Evolutionary conservation across 2,113 vertebrate species (phyloP).

Genomic region (Aegypius monachus): DNA sequence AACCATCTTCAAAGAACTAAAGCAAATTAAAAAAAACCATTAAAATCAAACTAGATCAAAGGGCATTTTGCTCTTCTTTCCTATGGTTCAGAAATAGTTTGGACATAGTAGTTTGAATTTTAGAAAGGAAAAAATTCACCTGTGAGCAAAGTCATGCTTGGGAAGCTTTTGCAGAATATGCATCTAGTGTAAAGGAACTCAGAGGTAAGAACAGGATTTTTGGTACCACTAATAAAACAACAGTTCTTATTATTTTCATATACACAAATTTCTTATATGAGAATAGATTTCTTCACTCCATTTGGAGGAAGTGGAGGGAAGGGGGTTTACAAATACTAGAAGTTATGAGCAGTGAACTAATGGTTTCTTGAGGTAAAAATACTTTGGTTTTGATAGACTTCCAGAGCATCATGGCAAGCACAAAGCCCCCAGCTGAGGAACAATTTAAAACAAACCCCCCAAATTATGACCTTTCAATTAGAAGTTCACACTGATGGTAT

Average conservation of each 20-base stretch:
- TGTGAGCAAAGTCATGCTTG: not conserved
- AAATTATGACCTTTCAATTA: not conserved
- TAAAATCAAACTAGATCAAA: not conserved
- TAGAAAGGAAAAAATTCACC: not conserved
- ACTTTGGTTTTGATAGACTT: not conserved
- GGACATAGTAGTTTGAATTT: not conserved
- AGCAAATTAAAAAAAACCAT: not conserved
- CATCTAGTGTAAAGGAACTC: not conserved
- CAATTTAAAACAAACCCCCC: not conserved
- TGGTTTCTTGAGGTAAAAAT: not conserved
- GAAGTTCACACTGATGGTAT: not conserved
- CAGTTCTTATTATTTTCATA: not conserved
- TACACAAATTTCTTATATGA: fast-evolving
- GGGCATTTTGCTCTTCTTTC: not conserved
- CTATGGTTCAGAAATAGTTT: not conserved
- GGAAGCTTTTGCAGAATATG: not conserved
- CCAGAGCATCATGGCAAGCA: not conserved
- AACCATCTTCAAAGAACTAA: not conserved
- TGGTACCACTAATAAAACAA: not conserved
- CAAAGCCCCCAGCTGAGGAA: not conserved
- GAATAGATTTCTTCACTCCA: not conserved
- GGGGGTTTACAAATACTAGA: not conserved
- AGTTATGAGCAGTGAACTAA: not conserved
- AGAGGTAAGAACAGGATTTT: not conserved
- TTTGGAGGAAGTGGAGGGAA: not conserved